Base-by-base conservation (phyloP, 2,113 vertebrate genomes). In the Cepphus grylle region DNA sequence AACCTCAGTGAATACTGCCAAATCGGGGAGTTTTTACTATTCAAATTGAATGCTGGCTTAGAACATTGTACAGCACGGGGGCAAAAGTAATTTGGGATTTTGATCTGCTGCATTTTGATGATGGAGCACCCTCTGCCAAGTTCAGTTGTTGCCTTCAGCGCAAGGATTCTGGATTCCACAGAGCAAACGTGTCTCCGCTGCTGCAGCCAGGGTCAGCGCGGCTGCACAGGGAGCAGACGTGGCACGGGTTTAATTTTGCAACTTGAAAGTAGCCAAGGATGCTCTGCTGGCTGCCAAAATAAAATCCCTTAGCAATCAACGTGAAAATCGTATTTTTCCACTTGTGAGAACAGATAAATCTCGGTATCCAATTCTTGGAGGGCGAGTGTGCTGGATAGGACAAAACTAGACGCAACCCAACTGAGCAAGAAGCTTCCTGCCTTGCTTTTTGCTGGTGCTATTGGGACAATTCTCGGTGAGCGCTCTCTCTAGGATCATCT, bases 381-480 rank as follows among this genome's bases (percentile, higher is more conserved):
- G 45, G 29, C 36, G 62, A 61, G 42, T 23, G 92, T 58, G 56
- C 34, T 42, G 63, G 42, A 6, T 0, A 11, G 79, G 80, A 17
- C 83, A 84, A 81, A 77, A 61, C 36, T 3, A 86, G 72, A 45
- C 12, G 11, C 14, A 23, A 1, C 27, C 32, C 25, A 58, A 55
- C 45, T 4, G 52, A 36, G 23, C 50, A 38, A 67, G 55, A 26
- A 50, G 15, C 65, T 59, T 86, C 66, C 47, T 70, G 25, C 91
- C 85, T 85, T 94, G 82, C 59, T 94, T 77, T 81, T 36, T 88
- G 69, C 78, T 82, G 77, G 42, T 62, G 82, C 72, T 76, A 40
- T 15, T 62, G 38, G 93, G 71, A 43, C 36, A 38, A 29, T n/a
- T 94, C 72, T 76, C 47, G 70, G 47, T 45, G 86, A 97, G 88